phyloP scores from a whole-genome alignment of 2,797 vertebrate genomes.

The Tympanoctomys barrerae region DNA sequence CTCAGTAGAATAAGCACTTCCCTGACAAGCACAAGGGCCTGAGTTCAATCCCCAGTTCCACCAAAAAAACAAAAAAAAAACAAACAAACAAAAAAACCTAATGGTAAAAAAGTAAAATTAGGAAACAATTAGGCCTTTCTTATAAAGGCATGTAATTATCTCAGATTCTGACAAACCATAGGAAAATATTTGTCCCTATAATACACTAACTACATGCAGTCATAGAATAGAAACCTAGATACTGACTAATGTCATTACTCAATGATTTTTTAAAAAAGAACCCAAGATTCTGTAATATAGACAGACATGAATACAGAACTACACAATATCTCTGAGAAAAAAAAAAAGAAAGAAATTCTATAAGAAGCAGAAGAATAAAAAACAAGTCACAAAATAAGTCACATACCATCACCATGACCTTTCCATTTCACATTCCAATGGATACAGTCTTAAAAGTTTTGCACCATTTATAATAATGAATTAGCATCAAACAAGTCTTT shows the following conservation, averaged over 20 bases:
- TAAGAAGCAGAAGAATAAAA: constrained; percentile 38
- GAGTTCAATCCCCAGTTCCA: too few species aligned
- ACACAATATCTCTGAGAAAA: neutral
- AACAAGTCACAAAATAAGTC: neutral
- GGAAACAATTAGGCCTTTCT: neutral
- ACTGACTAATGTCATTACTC: neutral
- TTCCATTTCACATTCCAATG: constrained; percentile 31
- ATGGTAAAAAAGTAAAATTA: neutral
- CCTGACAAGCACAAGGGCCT: too few species aligned
- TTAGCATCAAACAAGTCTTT: neutral
- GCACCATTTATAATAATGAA: neutral
- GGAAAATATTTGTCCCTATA: neutral
- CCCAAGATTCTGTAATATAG: neutral
- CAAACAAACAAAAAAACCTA: too few species aligned
- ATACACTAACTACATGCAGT: neutral
- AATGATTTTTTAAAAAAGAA: constrained; percentile 19
- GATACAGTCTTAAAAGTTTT: neutral
- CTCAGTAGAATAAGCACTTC: too few species aligned
- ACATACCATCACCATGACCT: neutral
- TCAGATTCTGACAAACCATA: constrained; percentile 36
- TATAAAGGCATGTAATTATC: neutral
- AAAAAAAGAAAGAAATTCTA: neutral
- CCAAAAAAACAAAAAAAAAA: too few species aligned
- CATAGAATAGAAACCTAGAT: neutral
- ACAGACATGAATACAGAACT: neutral